Base-by-base conservation (phyloP, 1,140 invertebrate genomes). In the Cataglyphis hispanica region DNA sequence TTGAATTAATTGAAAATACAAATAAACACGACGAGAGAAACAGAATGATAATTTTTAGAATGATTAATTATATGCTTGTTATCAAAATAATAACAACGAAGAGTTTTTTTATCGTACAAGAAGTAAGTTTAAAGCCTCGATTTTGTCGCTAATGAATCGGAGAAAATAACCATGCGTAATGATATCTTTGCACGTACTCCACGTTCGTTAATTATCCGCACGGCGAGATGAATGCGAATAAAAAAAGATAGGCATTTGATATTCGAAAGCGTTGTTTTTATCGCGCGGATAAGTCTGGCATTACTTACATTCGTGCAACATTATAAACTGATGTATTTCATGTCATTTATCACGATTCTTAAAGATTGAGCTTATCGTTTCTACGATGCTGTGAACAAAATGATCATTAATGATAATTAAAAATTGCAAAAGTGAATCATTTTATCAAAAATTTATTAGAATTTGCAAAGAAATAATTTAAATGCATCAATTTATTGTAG, bases 121-220 rank as follows among this genome's bases (percentile, higher is more conserved):
- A 69, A 80, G 70, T 46, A 80, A 70, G 46, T 80, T 80, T 80
- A 69, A 80, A 80, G 19, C 46, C 8, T 13, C 77, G 13, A 46
- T 46, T 80, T 80, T 58, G 46, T 70, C 34, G 43, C 63, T 80
- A 70, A 80, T 80, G 64, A 80, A 64, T 80, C 63, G 31, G 46
- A 56, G 43, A 56, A 69, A 16, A 46, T 13, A 46, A 13, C 13
- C 22, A 56, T 22, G 77, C 58, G 25, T 31, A 31, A 43, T 46
- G 63, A 67, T 53, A n/a, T 13, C 2, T 8, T 56, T 46, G 31
- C 63, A 43, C 16, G 22, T 50, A 34, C 11, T 64, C 11, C 37
- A 16, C 61, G 40, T 64, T 56, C 50, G 43, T 80, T 80, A 80
- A 80, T 80, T 80, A 80, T 58, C 64, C 46, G 16, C 22, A 69